These are phyloP conservation scores for Anadara kagoshimensis DNA, from an alignment of 1,140 invertebrate species.

Conservation along the genomic window DNA sequence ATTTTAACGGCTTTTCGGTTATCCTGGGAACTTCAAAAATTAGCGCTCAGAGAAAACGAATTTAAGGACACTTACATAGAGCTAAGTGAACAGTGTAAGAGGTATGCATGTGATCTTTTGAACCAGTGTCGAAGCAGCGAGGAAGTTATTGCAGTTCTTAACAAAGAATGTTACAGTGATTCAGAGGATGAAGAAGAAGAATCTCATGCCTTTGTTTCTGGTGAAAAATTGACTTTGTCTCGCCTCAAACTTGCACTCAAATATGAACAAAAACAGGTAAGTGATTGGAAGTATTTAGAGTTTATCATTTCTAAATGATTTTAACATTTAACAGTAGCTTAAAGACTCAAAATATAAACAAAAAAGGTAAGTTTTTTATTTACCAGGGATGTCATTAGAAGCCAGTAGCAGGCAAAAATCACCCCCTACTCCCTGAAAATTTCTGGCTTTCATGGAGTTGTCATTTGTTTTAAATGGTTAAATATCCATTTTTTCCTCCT, in stretches of 20 bases:
- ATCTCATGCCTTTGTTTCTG: background rate
- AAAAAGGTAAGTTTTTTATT: too few species aligned
- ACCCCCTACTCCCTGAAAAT: too few species aligned
- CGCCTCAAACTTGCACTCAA: constrained; percentile 72
- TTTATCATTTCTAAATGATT: too few species aligned
- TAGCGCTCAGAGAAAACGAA: constrained; percentile 75
- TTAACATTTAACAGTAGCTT: too few species aligned
- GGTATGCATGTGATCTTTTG: constrained; percentile 70
- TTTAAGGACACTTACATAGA: constrained; percentile 77
- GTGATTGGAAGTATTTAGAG: background rate
- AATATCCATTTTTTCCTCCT: too few species aligned
- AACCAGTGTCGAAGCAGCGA: constrained; percentile 72
- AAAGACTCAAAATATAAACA: too few species aligned
- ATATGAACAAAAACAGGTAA: constrained; percentile 73
- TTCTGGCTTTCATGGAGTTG: too few species aligned
- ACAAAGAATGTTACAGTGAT: constrained; percentile 58
- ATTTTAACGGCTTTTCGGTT: constrained; percentile 81
- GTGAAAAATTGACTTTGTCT: constrained; percentile 62
- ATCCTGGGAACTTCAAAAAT: constrained; percentile 75
- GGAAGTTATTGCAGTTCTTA: constrained; percentile 72
- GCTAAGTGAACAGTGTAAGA: constrained; percentile 76
- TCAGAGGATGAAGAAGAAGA: constrained; percentile 41
- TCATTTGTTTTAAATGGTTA: too few species aligned
- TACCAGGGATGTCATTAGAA: too few species aligned
- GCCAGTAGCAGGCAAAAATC: too few species aligned